Base-by-base conservation (phyloP, 2,113 vertebrate species). In the Camelus dromedarius region DNA sequence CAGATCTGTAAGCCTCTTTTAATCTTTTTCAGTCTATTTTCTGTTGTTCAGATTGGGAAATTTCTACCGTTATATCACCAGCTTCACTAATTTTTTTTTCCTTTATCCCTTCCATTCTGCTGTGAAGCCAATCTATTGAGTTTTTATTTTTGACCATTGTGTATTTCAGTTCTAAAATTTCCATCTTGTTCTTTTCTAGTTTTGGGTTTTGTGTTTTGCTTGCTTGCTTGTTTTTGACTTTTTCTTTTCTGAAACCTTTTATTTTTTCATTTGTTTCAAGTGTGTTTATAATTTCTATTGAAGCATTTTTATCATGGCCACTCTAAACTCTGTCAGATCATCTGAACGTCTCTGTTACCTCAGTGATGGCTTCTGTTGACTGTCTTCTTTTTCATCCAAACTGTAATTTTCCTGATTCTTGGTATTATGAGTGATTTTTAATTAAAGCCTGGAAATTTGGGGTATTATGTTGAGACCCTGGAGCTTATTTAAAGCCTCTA, bases 131-230 rank as follows among this genome's bases (percentile, higher is more conserved):
- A 60, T 60, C 20, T 14, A 26, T 8, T 92, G 8, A 69, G 11
- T 86, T 92, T 75, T 19, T 52, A 75, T 50, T 70, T 92, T 82
- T 66, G 10, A 26, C 64, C 75, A 76, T 82, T 92, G 2, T 72
- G 54, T 52, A 66, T 82, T 94, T 76, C 32, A 89, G 6, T 86
- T 50, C 35, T 85, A 50, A 81, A 60, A 28, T 93, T 89, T 95
- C 38, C 24, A 50, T 26, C 66, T 54, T 16, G 52, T 54, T 54
- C 9, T 54, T 11, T 54, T 58, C 2, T 28, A 32, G 19, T 5
- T 77, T 48, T 52, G 8, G 4, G 46, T 30, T 22, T 72, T 52
- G 48, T 76, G 52, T 52, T 42, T 58, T 87, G 5, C 1, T n/a
- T 66, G 10, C 32, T 62, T 26, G 1, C 24, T 24, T 70, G 52